Percentiles rank a stretch among this genome's conserved stretches.
Conservation (phyloP, 35 echinoderm and acorn worm species). For the Antedon bifida region DNA sequence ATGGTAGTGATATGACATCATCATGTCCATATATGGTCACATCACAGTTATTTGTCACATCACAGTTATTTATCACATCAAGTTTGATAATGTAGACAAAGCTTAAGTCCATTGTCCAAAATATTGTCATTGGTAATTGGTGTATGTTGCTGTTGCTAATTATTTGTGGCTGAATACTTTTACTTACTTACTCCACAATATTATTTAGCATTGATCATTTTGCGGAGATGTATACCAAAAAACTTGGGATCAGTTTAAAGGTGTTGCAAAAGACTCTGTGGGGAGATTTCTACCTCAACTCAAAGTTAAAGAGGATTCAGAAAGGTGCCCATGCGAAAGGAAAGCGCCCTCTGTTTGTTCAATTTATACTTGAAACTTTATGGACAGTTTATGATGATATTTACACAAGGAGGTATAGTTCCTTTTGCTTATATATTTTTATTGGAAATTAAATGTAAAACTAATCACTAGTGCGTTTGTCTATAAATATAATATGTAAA, state of each 20-base stretch:
- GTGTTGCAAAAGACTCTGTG: constrained; percentile 64
- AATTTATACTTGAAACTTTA: constrained; percentile 92
- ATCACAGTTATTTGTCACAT: too few species aligned
- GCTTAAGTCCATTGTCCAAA: too few species aligned
- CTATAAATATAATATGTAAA: neutral
- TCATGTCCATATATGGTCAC: too few species aligned
- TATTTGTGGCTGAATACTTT: too few species aligned
- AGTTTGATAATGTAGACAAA: too few species aligned
- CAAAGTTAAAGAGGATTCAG: constrained; percentile 85
- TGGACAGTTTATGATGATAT: constrained; percentile 92
- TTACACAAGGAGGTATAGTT: constrained; percentile 53
- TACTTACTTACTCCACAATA: too few species aligned
- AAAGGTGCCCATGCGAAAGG: constrained; percentile 89
- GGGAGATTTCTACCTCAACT: constrained; percentile 80
- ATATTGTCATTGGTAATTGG: too few species aligned
- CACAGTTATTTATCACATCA: too few species aligned
- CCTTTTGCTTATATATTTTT: neutral
- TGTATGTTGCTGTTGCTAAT: too few species aligned
- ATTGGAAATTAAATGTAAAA: neutral
- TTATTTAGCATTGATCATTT: constrained; percentile 73
- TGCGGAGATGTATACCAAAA: constrained; percentile 73
- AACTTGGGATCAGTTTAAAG: constrained; percentile 54
- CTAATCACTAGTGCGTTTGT: neutral
- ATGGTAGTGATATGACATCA: too few species aligned
- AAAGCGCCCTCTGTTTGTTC: constrained; percentile 94